phyloP scores from a whole-genome alignment of 2,888 invertebrate genomes.

The Cabera pusaria region DNA sequence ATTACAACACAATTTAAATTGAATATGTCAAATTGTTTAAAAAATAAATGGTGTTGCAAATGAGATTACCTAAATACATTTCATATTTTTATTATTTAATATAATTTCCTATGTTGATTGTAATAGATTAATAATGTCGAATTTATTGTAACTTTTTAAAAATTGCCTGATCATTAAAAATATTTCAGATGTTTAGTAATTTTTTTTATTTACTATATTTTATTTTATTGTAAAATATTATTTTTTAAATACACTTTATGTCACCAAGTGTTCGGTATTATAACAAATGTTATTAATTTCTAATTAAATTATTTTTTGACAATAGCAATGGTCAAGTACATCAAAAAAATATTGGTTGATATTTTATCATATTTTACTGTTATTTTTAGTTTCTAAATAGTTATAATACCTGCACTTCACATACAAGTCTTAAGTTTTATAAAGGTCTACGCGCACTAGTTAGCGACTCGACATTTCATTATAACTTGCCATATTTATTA shows the following conservation, averaged over 20 bases:
- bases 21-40: conserved; percentile 26
- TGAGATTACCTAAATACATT: conserved; percentile 50
- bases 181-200: conserved; percentile 27
- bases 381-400: too few species aligned
- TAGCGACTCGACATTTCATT: neutral
- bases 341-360: too few species aligned
- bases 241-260: conserved; percentile 1
- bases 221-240: conserved; percentile 12
- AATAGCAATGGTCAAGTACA: too few species aligned
- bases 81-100: conserved; percentile 30
- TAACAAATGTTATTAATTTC: conserved; percentile 1
- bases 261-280: conserved; percentile 4
- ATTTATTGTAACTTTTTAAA: conserved; percentile 27
- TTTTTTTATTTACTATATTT: conserved; percentile 29
- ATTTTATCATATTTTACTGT: too few species aligned
- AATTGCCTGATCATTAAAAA: conserved; percentile 31
- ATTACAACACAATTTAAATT: too few species aligned
- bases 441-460: conserved; percentile 9
- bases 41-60: conserved; percentile 19
- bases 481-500: too few species aligned
- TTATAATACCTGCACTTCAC: conserved; percentile 3
- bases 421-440: conserved; percentile 1
- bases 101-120: conserved; percentile 20
- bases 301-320: too few species aligned
- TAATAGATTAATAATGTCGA: conserved; percentile 18